Base-by-base conservation (phyloP, 2,888 invertebrate genomes). In the Artemia sp. region DNA sequence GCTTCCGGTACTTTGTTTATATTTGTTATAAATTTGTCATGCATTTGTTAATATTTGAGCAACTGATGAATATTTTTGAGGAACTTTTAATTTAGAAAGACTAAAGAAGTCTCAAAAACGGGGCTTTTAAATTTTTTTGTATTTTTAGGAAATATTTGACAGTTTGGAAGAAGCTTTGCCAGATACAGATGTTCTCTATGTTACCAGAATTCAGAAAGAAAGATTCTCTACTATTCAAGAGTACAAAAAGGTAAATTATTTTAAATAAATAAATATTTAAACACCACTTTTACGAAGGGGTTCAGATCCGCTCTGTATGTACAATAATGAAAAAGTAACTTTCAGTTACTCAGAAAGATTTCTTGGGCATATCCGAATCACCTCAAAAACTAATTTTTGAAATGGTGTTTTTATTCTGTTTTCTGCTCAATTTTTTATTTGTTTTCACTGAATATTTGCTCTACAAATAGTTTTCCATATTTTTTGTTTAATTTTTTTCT, bases 191-290 rank as follows among this genome's bases (percentile, higher is more conserved):
- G 96, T 99, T 0, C 81, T 99, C 51, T 98, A 99, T 77, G 92
- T 98, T 90, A 99, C 98, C 0, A 85, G 98, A 74, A 94, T 99
- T 75, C 98, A 99, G 78, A 85, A 87, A 67, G 98, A 98, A 79
- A 82, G 97, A 74, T 97, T 98, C 78, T 78, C 82, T 9, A 85
- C 85, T 52, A 83, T 87, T 75, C 87, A 88, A 72, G 92, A 93
- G 75, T 98, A 96, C 78, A 82, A 90, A 72, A 83, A 86, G 83
- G 93, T 92, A 81, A 77, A 75, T 38, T 38, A 38, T 38, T 38
- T 38, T 38, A 38, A 38, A 38, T 38, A 38, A 38, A 38, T 5
- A 38, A 38, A 38, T 5, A 38, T 38, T 38, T 38, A 38, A 38
- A 38, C 38, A 38, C 38, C 6, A 6, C 38, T 38, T 38, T 38